Percentiles rank a stretch among this genome's conserved stretches.
phyloP scores from a whole-genome alignment of 1,140 invertebrate species.

The Drosophila oshimai region DNA sequence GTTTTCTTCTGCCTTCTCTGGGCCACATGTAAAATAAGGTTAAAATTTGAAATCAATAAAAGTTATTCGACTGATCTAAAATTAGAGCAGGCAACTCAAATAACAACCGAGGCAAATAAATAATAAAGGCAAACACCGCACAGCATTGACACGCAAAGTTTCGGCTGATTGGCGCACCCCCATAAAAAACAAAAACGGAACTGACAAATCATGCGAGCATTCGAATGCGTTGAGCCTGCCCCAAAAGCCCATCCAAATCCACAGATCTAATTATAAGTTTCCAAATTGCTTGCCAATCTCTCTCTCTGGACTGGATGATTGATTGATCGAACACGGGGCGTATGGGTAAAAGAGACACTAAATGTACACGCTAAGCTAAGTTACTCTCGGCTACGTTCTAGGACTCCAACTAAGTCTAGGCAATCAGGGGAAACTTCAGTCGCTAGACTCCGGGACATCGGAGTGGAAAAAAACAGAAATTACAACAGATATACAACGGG shows the following conservation, averaged over 20 bases:
- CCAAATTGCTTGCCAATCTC: slow-evolving; percentile 43
- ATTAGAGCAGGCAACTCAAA: slow-evolving; percentile 58
- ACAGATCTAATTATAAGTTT: slow-evolving; percentile 38
- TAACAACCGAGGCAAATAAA: slow-evolving; percentile 43
- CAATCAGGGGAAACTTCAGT: too few species aligned
- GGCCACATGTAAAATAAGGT: slow-evolving; percentile 70
- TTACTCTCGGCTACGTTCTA: slow-evolving; percentile 10
- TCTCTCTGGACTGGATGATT: too few species aligned
- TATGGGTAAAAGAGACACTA: slow-evolving; percentile 19
- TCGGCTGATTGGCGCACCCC: background rate
- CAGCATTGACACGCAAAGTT: slow-evolving; percentile 49
- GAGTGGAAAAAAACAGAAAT: background rate
- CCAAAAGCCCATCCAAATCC: background rate
- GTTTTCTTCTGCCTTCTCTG: slow-evolving; percentile 29
- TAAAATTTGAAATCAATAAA: slow-evolving; percentile 82
- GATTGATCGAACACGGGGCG: slow-evolving; percentile 27
- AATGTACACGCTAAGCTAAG: slow-evolving; percentile 26
- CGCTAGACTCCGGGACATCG: too few species aligned
- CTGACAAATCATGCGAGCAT: slow-evolving; percentile 65
- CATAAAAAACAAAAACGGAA: slow-evolving; percentile 8
- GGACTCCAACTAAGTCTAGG: slow-evolving; percentile 26
- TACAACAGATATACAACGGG: slow-evolving; percentile 17
- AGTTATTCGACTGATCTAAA: slow-evolving; percentile 77
- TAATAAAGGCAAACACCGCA: slow-evolving; percentile 41
- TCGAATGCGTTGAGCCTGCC: slow-evolving; percentile 32